Conservation (phyloP, 2,797 vertebrate genomes). For the Lutjanus argentimaculatus region DNA sequence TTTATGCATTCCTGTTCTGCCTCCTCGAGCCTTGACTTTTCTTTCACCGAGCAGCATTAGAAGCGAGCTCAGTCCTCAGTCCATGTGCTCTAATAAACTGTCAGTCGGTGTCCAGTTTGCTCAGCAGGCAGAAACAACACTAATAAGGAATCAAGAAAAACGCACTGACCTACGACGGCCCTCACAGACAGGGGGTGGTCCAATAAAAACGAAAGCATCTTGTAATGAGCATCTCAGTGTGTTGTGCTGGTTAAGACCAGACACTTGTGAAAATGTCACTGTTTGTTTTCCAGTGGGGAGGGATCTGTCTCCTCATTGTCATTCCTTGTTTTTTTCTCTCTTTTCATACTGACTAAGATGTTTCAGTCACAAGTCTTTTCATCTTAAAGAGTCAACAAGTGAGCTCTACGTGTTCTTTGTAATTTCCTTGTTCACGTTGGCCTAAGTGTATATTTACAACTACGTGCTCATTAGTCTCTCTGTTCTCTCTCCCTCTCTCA, state of each 20-base stretch:
- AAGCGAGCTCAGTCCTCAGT: background rate
- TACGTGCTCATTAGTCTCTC: constrained; percentile 63
- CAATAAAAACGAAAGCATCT: constrained; percentile 9
- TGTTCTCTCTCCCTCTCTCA: constrained; percentile 68
- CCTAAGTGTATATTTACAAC: constrained; percentile 59
- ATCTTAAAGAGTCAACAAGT: constrained; percentile 63
- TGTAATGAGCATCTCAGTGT: constrained; percentile 1
- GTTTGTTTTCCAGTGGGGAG: constrained; percentile 15
- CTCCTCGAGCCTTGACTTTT: constrained; percentile 24
- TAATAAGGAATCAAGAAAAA: constrained; percentile 12
- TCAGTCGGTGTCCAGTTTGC: constrained; percentile 23
- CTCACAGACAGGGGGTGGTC: background rate
- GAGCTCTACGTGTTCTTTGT: constrained; percentile 53
- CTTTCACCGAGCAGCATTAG: constrained; percentile 18
- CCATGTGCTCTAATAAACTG: constrained; percentile 27
- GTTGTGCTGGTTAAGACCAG: background rate
- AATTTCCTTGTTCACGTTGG: constrained; percentile 54
- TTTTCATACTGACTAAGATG: constrained; percentile 21
- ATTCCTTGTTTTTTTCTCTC: background rate
- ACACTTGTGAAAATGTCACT: constrained; percentile 8
- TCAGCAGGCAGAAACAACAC: constrained; percentile 24
- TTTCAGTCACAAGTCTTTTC: constrained; percentile 55
- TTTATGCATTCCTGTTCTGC: constrained; percentile 39
- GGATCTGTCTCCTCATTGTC: background rate
- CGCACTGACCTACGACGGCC: constrained; percentile 5